Evolutionary conservation across 1,140 invertebrate genomes (phyloP), one percentile per base, ranked within the genome.

Genomic region (Sesamia nonagrioides): DNA sequence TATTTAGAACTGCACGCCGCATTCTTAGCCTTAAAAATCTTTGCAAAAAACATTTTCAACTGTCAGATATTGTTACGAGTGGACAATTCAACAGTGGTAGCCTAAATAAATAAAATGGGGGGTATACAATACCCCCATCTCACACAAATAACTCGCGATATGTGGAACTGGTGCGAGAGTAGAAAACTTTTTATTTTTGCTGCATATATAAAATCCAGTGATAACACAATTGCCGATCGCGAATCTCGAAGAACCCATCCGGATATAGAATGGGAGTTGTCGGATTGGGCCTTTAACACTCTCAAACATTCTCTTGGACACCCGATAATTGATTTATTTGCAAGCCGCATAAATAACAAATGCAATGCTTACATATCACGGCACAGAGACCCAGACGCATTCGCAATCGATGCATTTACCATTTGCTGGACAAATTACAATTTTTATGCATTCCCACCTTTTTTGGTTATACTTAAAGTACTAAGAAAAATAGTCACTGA

Each of bases 361-460:
- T 83, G 82, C 68, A 2, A 27, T 4, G 77, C 17, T 7, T 83
- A 63, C 45, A 48, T 80, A 6, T 81, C 82, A 18, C 81, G 73
- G 61, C 37, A 80, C 6, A 54, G 37, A 21, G 78, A 50, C 4
- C 42, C 42, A 11, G 42, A 45, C 42, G 42, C 42, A 45, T 45
- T 45, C 42, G 42, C 42, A 11, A 45, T 45, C 8, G 42, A 45
- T 11, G 0, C 42, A 1, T 45, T 45, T 45, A 45, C 42, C 1
- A 11, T 45, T 45, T 45, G 7, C 8, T 45, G 42, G 42, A 1
- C 8, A 45, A 45, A 45, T 13, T 13, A 45, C 13, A 42, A 74
- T 75, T 86, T 80, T 37, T 86, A 83, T 52, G 80, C 79, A 18
- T 86, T 83, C 48, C 82, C 86, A 8, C 88, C 85, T 21, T 86